Conservation (phyloP, 1,140 invertebrate genomes). For the Coptotermes formosanus region DNA sequence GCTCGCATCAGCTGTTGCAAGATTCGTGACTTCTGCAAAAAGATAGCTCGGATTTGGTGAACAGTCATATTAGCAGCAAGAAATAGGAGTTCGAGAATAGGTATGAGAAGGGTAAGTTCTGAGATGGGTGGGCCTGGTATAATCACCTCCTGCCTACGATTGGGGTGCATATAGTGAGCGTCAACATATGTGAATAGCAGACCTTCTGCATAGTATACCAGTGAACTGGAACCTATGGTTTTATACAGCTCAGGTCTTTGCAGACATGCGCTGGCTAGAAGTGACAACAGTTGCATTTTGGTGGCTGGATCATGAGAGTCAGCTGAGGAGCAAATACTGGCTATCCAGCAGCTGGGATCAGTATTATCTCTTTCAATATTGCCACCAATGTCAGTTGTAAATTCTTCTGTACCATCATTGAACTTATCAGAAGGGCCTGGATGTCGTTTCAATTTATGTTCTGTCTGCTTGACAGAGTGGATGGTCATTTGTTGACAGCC, state of each 20-base stretch:
- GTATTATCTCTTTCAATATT: background rate
- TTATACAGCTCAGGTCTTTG: slow-evolving; percentile 14
- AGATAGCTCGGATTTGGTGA: background rate
- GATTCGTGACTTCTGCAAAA: background rate
- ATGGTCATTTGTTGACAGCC: background rate
- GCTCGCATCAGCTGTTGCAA: background rate
- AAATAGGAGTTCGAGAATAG: background rate
- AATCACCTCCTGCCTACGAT: background rate
- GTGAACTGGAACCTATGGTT: background rate
- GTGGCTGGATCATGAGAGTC: background rate
- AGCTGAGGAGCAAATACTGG: background rate
- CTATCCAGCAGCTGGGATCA: background rate
- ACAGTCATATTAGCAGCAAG: background rate
- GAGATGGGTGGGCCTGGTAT: background rate
- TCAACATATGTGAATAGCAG: background rate
- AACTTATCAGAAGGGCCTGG: background rate
- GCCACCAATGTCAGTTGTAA: background rate
- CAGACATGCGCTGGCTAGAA: background rate
- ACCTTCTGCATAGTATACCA: background rate
- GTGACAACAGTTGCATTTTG: background rate
- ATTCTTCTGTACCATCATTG: too few relatives aligned
- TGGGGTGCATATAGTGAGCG: background rate
- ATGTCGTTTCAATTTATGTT: background rate
- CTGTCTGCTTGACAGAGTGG: background rate
- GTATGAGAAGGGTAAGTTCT: background rate